Evolutionary conservation across 1,140 invertebrate genomes (phyloP).

Genomic region (Tetramorium simillimum): DNA sequence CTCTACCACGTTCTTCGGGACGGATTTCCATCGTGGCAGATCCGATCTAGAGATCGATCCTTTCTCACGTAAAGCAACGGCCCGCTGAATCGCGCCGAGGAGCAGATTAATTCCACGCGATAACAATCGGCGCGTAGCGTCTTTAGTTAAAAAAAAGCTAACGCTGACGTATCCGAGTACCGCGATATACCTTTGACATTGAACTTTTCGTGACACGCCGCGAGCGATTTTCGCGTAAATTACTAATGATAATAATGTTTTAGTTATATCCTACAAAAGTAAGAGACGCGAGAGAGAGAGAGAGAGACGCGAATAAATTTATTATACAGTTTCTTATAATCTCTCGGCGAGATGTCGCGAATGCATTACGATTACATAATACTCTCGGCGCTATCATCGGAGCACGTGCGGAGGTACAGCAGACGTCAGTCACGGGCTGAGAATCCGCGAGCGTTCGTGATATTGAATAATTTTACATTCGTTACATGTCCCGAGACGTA

Average conservation of each 20-base stretch:
- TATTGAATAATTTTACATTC: slow-evolving; percentile 40
- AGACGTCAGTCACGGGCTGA: slow-evolving; percentile 1
- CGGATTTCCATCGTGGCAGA: slow-evolving; percentile 64
- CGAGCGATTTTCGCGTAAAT: not conserved
- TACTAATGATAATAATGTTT: not conserved
- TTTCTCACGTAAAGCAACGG: slow-evolving; percentile 53
- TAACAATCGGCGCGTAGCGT: slow-evolving; percentile 46
- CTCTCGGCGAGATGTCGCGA: slow-evolving; percentile 4
- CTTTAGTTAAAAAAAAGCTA: not conserved
- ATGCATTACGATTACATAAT: slow-evolving; percentile 25
- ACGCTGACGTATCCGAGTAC: not conserved
- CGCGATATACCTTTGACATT: not conserved
- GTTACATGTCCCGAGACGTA: not conserved
- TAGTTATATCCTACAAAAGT: not conserved
- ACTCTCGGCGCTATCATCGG: not conserved
- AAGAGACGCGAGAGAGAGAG: not conserved
- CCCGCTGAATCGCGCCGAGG: slow-evolving; percentile 40
- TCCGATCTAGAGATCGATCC: slow-evolving; percentile 68
- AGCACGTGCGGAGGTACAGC: not conserved
- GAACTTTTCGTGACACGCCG: not conserved
- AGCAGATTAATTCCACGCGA: slow-evolving; percentile 63
- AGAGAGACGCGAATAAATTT: not conserved
- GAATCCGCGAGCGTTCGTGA: not conserved
- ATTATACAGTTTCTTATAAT: slow-evolving; percentile 3
- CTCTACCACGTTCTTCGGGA: slow-evolving; percentile 27